phyloP scores from a whole-genome alignment of 2,113 vertebrate species.

The Gallinago jamesoni region DNA sequence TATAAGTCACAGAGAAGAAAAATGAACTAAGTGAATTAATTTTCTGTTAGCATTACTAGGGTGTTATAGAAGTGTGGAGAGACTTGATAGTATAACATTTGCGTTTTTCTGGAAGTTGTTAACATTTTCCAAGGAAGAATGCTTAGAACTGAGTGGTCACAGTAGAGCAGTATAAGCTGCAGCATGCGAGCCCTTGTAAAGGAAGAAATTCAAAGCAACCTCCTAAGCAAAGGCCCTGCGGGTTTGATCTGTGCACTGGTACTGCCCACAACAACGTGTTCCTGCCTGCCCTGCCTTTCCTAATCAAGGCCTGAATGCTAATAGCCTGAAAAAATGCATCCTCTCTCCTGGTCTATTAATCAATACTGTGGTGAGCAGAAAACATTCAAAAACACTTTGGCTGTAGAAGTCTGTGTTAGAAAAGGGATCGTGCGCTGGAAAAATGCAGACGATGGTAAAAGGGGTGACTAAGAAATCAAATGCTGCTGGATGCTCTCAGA shows the following conservation, averaged over 20 bases:
- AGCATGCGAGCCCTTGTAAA: neutral
- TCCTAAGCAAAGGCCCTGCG: neutral
- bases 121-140: neutral
- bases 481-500: neutral
- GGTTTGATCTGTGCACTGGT: neutral
- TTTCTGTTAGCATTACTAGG: neutral
- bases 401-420: neutral
- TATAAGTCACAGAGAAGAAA: neutral
- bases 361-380: neutral
- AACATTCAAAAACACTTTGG: neutral
- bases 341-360: neutral
- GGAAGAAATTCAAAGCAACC: neutral
- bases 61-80: neutral
- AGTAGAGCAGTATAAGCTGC: neutral
- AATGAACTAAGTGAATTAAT: neutral
- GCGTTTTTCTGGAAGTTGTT: neutral
- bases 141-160: neutral
- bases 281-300: neutral
- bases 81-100: neutral
- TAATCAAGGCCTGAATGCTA: neutral
- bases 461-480: neutral
- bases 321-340: neutral
- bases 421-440: accelerated
- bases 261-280: neutral
- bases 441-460: neutral